phyloP scores from a whole-genome alignment of 2,113 vertebrate genomes.

The Hippocampus comes region DNA sequence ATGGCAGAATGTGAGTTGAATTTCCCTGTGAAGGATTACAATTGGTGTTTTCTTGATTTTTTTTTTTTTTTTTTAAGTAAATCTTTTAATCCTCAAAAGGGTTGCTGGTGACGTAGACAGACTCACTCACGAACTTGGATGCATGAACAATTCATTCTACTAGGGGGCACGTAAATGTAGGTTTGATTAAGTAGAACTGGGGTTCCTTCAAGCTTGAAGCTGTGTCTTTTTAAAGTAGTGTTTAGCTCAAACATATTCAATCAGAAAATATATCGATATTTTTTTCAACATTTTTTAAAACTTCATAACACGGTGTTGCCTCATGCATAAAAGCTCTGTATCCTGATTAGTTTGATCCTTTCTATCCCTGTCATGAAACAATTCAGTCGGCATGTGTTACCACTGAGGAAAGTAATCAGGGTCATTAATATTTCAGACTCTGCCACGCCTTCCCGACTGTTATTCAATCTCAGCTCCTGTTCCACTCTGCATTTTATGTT shows the following conservation, averaged over 20 bases:
- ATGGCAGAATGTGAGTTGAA: too few relatives aligned
- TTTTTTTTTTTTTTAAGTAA: too few relatives aligned
- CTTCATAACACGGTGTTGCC: not conserved
- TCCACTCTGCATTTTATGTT: constrained; percentile 52
- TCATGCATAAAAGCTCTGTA: constrained; percentile 1
- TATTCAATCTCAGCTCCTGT: constrained; percentile 55
- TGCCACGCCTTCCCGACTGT: constrained; percentile 44
- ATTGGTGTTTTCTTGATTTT: too few relatives aligned
- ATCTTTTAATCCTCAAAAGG: too few relatives aligned
- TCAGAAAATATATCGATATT: not conserved
- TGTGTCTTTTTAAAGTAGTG: not conserved
- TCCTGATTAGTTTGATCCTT: constrained; percentile 8
- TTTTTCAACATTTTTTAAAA: not conserved
- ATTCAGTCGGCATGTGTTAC: constrained; percentile 35
- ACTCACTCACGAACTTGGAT: too few relatives aligned
- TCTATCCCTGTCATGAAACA: constrained; percentile 28
- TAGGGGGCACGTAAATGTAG: too few relatives aligned
- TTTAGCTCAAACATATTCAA: not conserved
- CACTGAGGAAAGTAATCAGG: constrained; percentile 54
- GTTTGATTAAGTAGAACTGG: too few relatives aligned
- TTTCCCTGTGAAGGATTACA: too few relatives aligned
- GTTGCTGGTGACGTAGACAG: too few relatives aligned
- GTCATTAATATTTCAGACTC: constrained; percentile 66
- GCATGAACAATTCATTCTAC: too few relatives aligned
- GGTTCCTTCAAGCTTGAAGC: too few relatives aligned